phyloP scores from a whole-genome alignment of 1,140 invertebrate species.

The Philopotamus ludificatus region DNA sequence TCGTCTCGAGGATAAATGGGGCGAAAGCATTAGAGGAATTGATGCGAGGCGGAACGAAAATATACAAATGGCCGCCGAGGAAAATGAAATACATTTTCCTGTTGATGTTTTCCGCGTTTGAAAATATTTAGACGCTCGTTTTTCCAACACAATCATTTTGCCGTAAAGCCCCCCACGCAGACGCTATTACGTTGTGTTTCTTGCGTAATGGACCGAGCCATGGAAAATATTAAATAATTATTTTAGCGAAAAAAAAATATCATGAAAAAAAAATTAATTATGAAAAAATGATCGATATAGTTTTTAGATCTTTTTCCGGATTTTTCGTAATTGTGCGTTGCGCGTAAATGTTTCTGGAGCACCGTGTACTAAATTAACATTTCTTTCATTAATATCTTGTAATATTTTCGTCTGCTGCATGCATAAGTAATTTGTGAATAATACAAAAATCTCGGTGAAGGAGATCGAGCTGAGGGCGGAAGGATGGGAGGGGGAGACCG shows the following conservation, averaged over 20 bases:
- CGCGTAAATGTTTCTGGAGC: constrained; percentile 26
- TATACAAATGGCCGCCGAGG: background rate
- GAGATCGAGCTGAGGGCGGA: no score
- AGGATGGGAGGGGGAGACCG: background rate
- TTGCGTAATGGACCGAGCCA: constrained; percentile 12
- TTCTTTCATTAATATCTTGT: constrained; percentile 61
- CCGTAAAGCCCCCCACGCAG: constrained; percentile 6
- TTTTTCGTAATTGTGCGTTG: no score
- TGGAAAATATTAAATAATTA: no score
- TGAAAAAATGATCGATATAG: background rate
- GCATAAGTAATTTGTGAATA: constrained; percentile 59
- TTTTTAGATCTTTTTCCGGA: no score
- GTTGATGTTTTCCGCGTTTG: constrained; percentile 9
- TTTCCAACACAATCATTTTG: constrained; percentile 27
- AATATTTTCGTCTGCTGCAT: constrained; percentile 59
- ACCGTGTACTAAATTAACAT: constrained; percentile 54
- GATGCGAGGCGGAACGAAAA: background rate
- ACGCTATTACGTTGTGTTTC: constrained; percentile 21
- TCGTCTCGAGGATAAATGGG: background rate
- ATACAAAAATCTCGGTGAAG: constrained; percentile 49
- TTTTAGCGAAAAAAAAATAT: background rate
- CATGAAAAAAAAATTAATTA: background rate
- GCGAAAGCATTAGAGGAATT: background rate
- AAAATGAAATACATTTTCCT: background rate
- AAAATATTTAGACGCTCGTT: constrained; percentile 22